Base-by-base conservation (phyloP, 2,888 invertebrate species). In the Heteropelma amictum region DNA sequence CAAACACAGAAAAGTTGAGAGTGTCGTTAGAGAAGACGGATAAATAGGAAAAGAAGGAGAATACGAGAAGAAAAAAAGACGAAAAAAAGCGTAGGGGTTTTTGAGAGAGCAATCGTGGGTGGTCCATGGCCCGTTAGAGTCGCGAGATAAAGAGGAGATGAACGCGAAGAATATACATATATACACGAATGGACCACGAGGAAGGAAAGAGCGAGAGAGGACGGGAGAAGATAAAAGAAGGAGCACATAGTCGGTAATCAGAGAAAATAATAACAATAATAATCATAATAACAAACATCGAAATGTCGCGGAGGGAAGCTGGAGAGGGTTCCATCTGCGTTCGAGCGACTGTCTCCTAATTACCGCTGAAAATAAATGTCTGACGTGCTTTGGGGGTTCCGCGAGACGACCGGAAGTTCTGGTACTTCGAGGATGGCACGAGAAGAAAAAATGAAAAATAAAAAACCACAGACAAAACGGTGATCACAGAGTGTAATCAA, bases 311-410 rank as follows among this genome's bases (percentile, higher is more conserved):
- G n/a, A n/a, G 12, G 14, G 14, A 14, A 42, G 40, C 40, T 42
- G 14, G 6, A 8, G 8, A 51, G 51, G 5, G 51, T 28, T 51
- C 14, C 51, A 8, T 51, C 28, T 26, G 30, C 21, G 26, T 51
- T 28, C 30, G 51, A 53, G 53, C 19, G 53, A 53, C 33, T 33
- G 51, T 51, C 51, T 26, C 30, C 51, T 51, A 51, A 51, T 51
- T 51, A 30, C 51, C 12, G 21, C 51, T 51, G 14, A 33, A 53
- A 53, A 53, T 53, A 33, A 53, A 53, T 53, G 10, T 30, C 28
- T 28, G n/a, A n/a, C n/a, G n/a, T n/a, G n/a, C n/a, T n/a, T n/a
- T n/a, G n/a, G n/a, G n/a, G n/a, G n/a, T n/a, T n/a, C n/a, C n/a
- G n/a, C n/a, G n/a, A n/a, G n/a, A n/a, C n/a, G n/a, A n/a, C n/a